Evolutionary conservation across 2,113 vertebrate species (phyloP).

Genomic region (Eulacestoma nigropectus): DNA sequence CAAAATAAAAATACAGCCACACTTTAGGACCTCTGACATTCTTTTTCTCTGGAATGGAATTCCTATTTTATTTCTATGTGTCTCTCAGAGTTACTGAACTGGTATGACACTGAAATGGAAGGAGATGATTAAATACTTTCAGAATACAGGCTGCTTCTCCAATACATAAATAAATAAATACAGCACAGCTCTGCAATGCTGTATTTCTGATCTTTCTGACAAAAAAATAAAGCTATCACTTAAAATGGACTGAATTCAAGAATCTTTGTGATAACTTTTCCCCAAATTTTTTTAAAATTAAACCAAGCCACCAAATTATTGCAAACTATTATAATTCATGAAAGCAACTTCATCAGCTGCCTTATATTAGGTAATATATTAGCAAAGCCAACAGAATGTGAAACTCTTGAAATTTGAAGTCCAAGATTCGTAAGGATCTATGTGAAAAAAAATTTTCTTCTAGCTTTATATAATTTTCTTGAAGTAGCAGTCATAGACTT

Average conservation of each 20-base stretch:
- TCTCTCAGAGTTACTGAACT: background rate
- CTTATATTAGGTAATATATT: constrained; percentile 2
- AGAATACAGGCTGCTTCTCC: background rate
- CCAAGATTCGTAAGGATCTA: constrained; percentile 17
- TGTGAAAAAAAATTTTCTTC: background rate
- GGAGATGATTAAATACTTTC: background rate
- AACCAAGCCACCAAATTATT: constrained; percentile 15
- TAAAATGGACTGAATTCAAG: constrained; percentile 22
- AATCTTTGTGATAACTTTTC: background rate
- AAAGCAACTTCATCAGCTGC: constrained; percentile 9
- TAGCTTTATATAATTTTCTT: background rate
- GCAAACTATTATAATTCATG: constrained; percentile 22
- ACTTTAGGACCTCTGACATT: background rate
- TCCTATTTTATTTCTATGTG: background rate
- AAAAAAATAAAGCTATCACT: background rate
- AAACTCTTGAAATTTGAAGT: background rate
- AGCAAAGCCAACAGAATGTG: background rate
- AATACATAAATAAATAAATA: background rate
- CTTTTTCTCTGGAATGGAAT: background rate
- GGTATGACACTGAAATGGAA: background rate
- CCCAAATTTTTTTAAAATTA: constrained; percentile 42
- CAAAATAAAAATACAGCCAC: background rate
- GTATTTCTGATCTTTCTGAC: background rate
- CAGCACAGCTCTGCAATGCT: background rate
- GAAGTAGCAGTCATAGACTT: background rate